Evolutionary conservation across 2,113 vertebrate species (phyloP).

Genomic region (Indri indri): DNA sequence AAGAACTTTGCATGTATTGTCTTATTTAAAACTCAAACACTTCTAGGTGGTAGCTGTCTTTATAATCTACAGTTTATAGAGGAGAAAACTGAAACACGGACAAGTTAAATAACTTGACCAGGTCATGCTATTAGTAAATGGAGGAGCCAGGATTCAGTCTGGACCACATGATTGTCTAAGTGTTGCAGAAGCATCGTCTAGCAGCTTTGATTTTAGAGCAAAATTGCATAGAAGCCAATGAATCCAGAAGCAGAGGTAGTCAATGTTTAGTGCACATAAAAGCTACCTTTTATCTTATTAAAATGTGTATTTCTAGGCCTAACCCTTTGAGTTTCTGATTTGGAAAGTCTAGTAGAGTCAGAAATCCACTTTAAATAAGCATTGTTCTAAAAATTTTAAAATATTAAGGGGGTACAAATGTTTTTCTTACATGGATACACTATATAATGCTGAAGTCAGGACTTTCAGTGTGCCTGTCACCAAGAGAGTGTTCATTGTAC

Average conservation of each 20-base stretch:
- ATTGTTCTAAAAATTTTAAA: neutral
- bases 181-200: neutral
- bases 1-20: neutral
- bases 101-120: neutral
- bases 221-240: neutral
- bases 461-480: too few species aligned
- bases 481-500: too few species aligned
- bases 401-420: too few species aligned
- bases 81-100: neutral
- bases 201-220: neutral
- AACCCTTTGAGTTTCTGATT: neutral
- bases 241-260: neutral
- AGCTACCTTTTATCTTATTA: neutral
- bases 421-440: too few species aligned
- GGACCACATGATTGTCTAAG: neutral
- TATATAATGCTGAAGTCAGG: too few species aligned
- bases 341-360: neutral
- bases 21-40: neutral
- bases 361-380: neutral
- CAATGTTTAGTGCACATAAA: neutral
- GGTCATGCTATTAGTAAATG: neutral
- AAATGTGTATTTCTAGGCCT: neutral
- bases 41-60: neutral
- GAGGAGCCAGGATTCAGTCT: neutral
- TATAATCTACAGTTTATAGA: neutral